Base-by-base conservation (phyloP, 2,888 invertebrate genomes). In the Blera fallax region DNA sequence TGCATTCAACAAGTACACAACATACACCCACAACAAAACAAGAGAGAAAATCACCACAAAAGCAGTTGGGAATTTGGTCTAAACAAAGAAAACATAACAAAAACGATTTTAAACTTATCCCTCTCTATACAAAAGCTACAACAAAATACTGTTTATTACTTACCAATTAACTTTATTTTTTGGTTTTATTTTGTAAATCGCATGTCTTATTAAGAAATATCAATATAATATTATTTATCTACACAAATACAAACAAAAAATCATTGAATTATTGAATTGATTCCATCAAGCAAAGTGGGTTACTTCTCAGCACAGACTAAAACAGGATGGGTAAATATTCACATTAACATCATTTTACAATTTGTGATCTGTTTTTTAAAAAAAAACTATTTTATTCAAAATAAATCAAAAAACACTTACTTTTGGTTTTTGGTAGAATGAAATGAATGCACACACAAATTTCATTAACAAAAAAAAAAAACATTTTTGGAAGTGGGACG, bases 291-390 rank as follows among this genome's bases (percentile, higher is more conserved):
- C 80, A 85, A 84, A 85, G 58, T 77, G 81, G 85, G 72, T 77
- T 18, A 48, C 60, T 34, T 45, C 21, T 70, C 76, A 76, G 82
- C 87, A 87, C 82, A 82, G 69, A 73, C 82, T 82, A 78, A 82
- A 32, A 87, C 69, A 32, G 82, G 82, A 87, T 77, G 77, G 87
- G 87, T 87, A 87, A 87, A 87, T 87, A 87, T 87, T 87, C 37
- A 67, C 62, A 87, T 70, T 84, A 70, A 79, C 56, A 72, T 56
- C 58, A 79, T 48, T 34, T 76, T 29, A 65, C 24, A 69, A 18
- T 21, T 48, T 45, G 10, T 18, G 8, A 8, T 18, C 45, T 18
- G n/a, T n/a, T 45, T 18, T 45, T 58, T 29, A 14, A 16, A 27
- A 11, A 11, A 4, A 8, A 10, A 10, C 27, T 50, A 1, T 8